Evolutionary conservation across 2,113 vertebrate genomes (phyloP), one percentile per base, ranked within the genome.

Genomic region (Brachypodius melanocephalos): DNA sequence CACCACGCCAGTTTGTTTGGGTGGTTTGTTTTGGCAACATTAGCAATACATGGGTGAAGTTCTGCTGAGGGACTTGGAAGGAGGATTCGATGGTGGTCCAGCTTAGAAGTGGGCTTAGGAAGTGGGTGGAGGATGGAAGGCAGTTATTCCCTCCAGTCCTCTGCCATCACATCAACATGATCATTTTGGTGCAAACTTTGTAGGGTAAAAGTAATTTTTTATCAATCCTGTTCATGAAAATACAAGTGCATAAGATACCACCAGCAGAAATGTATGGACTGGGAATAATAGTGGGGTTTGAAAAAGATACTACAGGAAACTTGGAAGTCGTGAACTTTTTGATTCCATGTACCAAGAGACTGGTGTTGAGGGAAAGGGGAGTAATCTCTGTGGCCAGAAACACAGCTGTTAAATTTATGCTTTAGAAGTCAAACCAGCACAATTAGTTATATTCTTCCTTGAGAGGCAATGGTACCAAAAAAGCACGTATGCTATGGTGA

Each of bases 11-110:
- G 58, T 54, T 57, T 71, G 62, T 90, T 95, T 68, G 79, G 75
- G 62, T 91, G 86, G 93, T 89, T 93, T 95, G 80, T 96, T 95
- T 93, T 96, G 90, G 89, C 92, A 93, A 45, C 55, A 29, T 71
- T 5, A 74, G 51, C 68, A 86, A 29, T 3, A 1, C 88, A 62
- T 36, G 67, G 69, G 46, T 84, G 68, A 63, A 92, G 79, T 85
- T 87, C 88, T 93, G 57, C 72, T 55, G 61, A 69, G 71, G 86
- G 49, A 66, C 49, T 83, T 28, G 57, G 16, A 57, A 69, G 52
- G 79, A 88, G 21, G 54, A 95, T 73, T 58, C 14, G 1, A 34
- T 72, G 76, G 93, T 97, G 92, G 88, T 94, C 95, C 51, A 40
- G 19, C 42, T 78, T 92, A 94, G 68, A 79, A 72, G 78, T 67